Evolutionary conservation across 2,888 invertebrate genomes (phyloP), one percentile per base, ranked within the genome.

Genomic region (Cephus rjabovi): DNA sequence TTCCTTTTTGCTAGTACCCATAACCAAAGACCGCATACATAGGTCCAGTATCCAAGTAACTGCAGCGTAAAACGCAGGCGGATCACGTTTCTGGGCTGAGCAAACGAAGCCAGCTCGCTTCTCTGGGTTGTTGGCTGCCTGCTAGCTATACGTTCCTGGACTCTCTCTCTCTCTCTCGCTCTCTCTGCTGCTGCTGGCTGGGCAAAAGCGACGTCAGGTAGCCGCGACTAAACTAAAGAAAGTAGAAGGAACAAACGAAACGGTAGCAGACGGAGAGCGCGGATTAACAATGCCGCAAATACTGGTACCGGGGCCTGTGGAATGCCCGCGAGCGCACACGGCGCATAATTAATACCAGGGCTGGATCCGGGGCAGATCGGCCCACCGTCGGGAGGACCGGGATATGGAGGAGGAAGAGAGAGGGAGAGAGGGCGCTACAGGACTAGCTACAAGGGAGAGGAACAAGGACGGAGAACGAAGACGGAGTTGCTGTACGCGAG

Each of bases 261-360:
- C 89, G 87, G 90, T 89, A 90, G 89, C 89, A 86, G 87, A 86
- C 85, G 87, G 84, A 87, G 89, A 87, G 86, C 89, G 89, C 86
- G 89, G 90, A 89, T 90, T 90, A 90, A 90, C 90, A 90, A 90
- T 90, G 89, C 89, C 83, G 89, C 90, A 90, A 90, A 90, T 90
- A 90, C 90, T 90, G 90, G 89, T 90, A 89, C 87, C 88, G 81
- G 81, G 79, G 86, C 87, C 86, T 86, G 85, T 87, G 90, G 91
- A 90, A 91, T 91, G 90, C 89, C 87, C 86, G 86, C 89, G 88
- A 89, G 89, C 88, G 88, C 87, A 86, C 88, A 88, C 87, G 87
- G 88, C 89, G 91, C 90, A 91, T 91, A 91, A 91, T 91, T 91
- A 91, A 91, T 91, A 90, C 90, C 84, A 83, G 77, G 82, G 76